Percentiles rank a stretch among this genome's conserved stretches.
Conservation (phyloP, 2,113 vertebrate species). For the Octodon degus region DNA sequence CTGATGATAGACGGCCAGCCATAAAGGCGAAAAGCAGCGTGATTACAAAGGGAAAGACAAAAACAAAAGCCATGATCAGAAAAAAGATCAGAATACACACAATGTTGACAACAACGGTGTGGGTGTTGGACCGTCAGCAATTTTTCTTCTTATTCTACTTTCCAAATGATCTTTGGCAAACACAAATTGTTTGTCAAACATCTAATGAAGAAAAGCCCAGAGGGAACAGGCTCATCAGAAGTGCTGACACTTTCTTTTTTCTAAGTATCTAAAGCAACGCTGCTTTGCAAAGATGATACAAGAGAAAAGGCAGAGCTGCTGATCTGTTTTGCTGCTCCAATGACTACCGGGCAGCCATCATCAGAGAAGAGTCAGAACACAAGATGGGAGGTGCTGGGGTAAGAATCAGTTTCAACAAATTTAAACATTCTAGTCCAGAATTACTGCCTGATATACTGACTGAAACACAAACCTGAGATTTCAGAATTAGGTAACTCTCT, state of each 20-base stretch:
- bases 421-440: conserved; percentile 10
- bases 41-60: background rate
- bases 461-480: background rate
- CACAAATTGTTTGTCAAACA: background rate
- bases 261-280: background rate
- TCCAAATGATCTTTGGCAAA: background rate
- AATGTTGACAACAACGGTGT: background rate
- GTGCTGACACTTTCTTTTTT: background rate
- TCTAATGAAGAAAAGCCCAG: conserved; percentile 43
- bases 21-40: background rate
- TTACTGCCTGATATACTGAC: background rate
- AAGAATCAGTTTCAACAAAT: conserved; percentile 26
- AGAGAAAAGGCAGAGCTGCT: conserved; percentile 16
- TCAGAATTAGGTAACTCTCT: conserved; percentile 3
- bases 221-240: background rate
- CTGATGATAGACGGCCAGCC: background rate
- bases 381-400: background rate
- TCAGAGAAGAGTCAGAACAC: conserved; percentile 5
- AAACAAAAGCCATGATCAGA: background rate
- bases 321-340: background rate
- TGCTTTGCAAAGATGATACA: background rate
- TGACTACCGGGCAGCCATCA: background rate
- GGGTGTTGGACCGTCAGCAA: background rate
- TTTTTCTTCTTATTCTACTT: conserved; percentile 15
- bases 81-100: background rate